Percentiles rank a stretch among this genome's conserved stretches.
These are phyloP conservation scores for Trachelus iudaicus DNA, from an alignment of 2,888 invertebrate genomes.

Conservation along the genomic window DNA sequence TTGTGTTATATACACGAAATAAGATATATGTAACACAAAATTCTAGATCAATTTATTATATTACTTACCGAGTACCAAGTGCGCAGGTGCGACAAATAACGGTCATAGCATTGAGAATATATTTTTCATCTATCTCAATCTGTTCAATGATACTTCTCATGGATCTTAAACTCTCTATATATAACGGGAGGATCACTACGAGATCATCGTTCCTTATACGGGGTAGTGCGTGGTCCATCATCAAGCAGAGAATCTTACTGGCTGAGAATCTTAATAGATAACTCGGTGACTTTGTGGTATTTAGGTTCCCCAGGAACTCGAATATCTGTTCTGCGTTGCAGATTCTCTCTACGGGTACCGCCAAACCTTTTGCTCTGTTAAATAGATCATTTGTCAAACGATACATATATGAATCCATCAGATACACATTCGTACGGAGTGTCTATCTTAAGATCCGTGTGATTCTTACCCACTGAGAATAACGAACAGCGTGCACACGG, in stretches of 20 bases:
- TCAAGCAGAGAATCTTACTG: constrained; percentile 7
- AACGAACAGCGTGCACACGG: constrained; percentile 1
- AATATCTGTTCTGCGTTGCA: constrained; percentile 29
- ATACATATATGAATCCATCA: neutral
- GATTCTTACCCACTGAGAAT: neutral
- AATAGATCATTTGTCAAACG: neutral
- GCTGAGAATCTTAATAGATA: constrained; percentile 7
- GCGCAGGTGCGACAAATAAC: constrained; percentile 28
- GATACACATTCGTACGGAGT: neutral
- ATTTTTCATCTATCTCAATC: neutral
- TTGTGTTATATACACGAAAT: too few relatives aligned
- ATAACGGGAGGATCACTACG: neutral
- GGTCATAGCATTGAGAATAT: neutral
- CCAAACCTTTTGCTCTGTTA: constrained; percentile 24
- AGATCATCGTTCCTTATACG: neutral
- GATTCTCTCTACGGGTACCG: constrained; percentile 19
- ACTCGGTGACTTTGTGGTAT: constrained; percentile 12
- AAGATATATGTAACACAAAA: neutral
- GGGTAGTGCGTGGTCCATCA: constrained; percentile 5
- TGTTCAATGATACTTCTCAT: neutral
- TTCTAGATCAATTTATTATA: neutral
- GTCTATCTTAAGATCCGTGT: neutral
- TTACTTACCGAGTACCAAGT: constrained; percentile 28
- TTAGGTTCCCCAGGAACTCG: constrained; percentile 26
- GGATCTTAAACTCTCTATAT: neutral